phyloP scores from a whole-genome alignment of 2,113 vertebrate genomes.

The Pionites leucogaster region DNA sequence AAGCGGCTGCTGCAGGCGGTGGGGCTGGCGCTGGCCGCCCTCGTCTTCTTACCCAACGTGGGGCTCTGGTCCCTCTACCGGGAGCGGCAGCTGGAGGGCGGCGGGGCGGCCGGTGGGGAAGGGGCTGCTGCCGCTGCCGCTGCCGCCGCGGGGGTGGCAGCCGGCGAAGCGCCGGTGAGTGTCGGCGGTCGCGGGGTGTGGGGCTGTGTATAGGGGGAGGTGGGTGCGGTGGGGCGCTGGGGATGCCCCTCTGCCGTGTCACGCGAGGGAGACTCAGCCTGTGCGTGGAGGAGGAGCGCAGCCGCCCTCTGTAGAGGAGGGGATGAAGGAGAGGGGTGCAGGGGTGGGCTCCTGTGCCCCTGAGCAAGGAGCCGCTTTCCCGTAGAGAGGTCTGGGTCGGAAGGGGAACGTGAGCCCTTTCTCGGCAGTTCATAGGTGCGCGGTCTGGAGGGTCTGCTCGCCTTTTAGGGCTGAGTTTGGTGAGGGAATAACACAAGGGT shows the following conservation, averaged over 20 bases:
- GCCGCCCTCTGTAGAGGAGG: not conserved
- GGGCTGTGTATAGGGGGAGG: not conserved
- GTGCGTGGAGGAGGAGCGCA: not conserved
- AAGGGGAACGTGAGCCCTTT: not conserved
- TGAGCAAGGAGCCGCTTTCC: not conserved
- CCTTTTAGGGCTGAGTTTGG: not conserved
- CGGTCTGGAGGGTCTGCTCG: not conserved
- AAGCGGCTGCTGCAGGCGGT: constrained; percentile 90
- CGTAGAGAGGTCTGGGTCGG: not conserved
- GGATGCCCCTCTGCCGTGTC: not conserved
- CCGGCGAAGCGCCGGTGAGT: not conserved
- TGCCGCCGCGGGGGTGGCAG: not conserved
- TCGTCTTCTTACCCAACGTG: constrained; percentile 92
- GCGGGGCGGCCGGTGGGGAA: constrained; percentile 42
- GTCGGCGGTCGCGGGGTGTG: too few species aligned
- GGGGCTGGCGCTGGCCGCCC: constrained; percentile 84
- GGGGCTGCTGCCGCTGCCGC: not conserved
- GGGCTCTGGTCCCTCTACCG: constrained; percentile 92
- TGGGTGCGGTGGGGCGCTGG: not conserved
- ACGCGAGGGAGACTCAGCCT: not conserved
- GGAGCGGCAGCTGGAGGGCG: constrained; percentile 86
- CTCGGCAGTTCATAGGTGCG: not conserved
- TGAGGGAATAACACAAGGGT: not conserved
- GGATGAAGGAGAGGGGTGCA: not conserved
- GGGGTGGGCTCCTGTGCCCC: not conserved